Evolutionary conservation across 2,797 vertebrate species (phyloP).

Genomic region (Lepidocolaptes lacrymiger): DNA sequence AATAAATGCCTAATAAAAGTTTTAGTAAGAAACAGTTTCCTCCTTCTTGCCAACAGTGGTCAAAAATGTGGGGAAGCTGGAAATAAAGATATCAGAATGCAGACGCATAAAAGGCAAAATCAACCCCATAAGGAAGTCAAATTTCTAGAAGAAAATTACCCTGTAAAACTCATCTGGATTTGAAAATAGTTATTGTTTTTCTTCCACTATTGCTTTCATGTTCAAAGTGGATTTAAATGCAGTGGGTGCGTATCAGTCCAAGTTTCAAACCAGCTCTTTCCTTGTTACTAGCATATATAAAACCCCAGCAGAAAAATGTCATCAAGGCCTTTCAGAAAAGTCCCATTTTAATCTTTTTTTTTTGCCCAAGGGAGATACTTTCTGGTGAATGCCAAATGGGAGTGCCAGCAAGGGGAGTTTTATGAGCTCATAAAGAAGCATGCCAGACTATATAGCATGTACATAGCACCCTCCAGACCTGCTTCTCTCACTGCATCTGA

Average conservation of each 20-base stretch:
- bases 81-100: slow-evolving; percentile 43
- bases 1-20: slow-evolving; percentile 44
- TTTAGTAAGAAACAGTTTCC: slow-evolving; percentile 40
- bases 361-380: not conserved
- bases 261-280: not conserved
- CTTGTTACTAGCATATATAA: not conserved
- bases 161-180: slow-evolving; percentile 39
- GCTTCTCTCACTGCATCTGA: not conserved
- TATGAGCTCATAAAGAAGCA: not conserved
- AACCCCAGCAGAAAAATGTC: not conserved
- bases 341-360: not conserved
- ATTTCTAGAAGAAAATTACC: slow-evolving; percentile 36
- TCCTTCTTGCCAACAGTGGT: not conserved
- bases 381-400: not conserved
- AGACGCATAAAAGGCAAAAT: slow-evolving; percentile 21
- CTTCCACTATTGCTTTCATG: not conserved
- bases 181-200: not conserved
- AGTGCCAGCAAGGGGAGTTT: not conserved
- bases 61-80: slow-evolving; percentile 23
- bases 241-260: not conserved
- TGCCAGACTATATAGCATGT: not conserved
- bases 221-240: not conserved
- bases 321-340: not conserved
- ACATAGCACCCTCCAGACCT: not conserved
- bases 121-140: slow-evolving; percentile 1